phyloP scores from a whole-genome alignment of 2,113 vertebrate species.

The Agelaius tricolor region DNA sequence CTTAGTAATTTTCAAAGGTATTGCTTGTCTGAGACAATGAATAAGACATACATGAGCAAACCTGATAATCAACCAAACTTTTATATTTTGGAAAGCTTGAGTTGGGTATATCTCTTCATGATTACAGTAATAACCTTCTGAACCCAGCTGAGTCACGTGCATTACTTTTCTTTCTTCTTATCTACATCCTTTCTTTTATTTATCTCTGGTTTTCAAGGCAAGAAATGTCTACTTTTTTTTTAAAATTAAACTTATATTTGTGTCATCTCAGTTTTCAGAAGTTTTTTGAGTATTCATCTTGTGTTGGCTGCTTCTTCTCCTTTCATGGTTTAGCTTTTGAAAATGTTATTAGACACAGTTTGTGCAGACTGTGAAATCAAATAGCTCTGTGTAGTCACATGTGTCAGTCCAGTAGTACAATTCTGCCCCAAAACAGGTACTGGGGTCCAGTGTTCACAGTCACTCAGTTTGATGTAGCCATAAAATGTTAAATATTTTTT shows the following conservation, averaged over 20 bases:
- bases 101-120: not conserved
- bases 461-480: not conserved
- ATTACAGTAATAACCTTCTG: not conserved
- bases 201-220: not conserved
- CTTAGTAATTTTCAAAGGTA: not conserved
- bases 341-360: not conserved
- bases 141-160: not conserved
- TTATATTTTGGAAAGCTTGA: not conserved
- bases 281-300: not conserved
- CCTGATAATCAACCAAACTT: not conserved
- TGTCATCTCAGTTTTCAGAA: not conserved
- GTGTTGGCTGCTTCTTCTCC: not conserved
- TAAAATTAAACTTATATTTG: not conserved
- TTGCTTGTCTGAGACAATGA: not conserved
- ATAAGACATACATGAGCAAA: not conserved
- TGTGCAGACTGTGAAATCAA: not conserved
- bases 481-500: not conserved
- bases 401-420: not conserved
- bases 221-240: not conserved
- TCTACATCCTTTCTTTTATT: not conserved
- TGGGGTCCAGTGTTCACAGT: not conserved
- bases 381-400: not conserved
- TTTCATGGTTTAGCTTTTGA: not conserved
- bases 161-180: not conserved
- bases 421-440: not conserved